Base-by-base conservation (phyloP, 2,888 invertebrate genomes). In the Cosmorhoe ocellata region DNA sequence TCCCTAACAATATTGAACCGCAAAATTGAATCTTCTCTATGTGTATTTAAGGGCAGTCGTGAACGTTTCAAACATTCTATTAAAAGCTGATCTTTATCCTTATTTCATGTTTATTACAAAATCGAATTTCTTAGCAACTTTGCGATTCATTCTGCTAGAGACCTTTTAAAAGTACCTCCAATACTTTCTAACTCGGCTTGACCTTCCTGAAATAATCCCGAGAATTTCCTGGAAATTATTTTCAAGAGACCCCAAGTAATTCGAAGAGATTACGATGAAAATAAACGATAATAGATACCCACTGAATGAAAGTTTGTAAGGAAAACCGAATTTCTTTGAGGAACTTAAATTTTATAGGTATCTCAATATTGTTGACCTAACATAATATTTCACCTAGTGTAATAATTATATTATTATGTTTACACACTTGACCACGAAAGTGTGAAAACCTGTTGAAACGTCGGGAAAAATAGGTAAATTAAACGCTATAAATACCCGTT, bases 211-310 rank as follows among this genome's bases (percentile, higher is more conserved):
- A 57, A 50, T 38, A 56, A 49, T 50, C 34, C 32, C 12, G 43
- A 43, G 31, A 54, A 56, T 57, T 49, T 50, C 45, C 22, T 26
- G 40, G 32, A 55, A 55, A 51, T 52, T 57, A 48, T 56, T 51
- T 37, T 48, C 41, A 47, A 56, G 55, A 50, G 54, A 55, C 44
- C 53, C 46, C 24, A 36, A 55, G 46, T 54, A 54, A 61, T 56
- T 58, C 50, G 44, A 47, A 56, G 49, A 59, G 46, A 58, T 62
- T 58, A 58, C 48, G 45, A 49, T 32, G 47, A 43, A n/a, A 58
- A 62, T 51, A 57, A 49, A 55, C 47, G 58, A 50, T 55, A 56
- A 57, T 59, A 56, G 46, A 53, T 47, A 59, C 39, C 49, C 42
- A 54, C 51, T 46, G 34, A 38, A 44, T 37, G 32, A 43, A 56